phyloP scores from a whole-genome alignment of 2,797 vertebrate genomes.

The Sarcophilus harrisii region DNA sequence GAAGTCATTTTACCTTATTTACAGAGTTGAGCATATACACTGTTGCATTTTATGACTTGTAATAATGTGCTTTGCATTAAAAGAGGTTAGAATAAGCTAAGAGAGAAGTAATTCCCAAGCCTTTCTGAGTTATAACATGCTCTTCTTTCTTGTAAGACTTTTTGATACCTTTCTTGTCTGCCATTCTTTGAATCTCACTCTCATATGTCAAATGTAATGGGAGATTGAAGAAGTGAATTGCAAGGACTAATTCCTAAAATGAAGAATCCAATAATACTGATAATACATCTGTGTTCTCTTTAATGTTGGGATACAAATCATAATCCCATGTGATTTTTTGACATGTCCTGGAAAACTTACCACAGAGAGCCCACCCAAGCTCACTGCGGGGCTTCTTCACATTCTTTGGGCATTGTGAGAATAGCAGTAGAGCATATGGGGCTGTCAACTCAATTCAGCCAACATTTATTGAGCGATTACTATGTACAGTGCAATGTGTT shows the following conservation, averaged over 20 bases:
- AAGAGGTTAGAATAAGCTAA: background rate
- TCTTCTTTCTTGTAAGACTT: background rate
- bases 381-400: background rate
- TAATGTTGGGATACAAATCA: background rate
- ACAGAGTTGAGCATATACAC: background rate
- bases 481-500: background rate
- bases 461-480: background rate
- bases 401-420: background rate
- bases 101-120: background rate
- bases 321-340: background rate
- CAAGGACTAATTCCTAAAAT: background rate
- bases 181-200: background rate
- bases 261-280: background rate
- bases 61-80: background rate
- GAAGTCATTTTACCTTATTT: background rate
- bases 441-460: background rate
- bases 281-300: background rate
- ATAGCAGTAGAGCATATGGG: background rate
- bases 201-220: background rate
- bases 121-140: background rate
- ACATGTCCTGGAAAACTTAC: background rate
- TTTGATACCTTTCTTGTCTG: background rate
- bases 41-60: background rate
- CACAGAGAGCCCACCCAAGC: background rate
- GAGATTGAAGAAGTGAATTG: background rate